phyloP scores from a whole-genome alignment of 2,888 invertebrate species.

The Ichneumoninae sp. region DNA sequence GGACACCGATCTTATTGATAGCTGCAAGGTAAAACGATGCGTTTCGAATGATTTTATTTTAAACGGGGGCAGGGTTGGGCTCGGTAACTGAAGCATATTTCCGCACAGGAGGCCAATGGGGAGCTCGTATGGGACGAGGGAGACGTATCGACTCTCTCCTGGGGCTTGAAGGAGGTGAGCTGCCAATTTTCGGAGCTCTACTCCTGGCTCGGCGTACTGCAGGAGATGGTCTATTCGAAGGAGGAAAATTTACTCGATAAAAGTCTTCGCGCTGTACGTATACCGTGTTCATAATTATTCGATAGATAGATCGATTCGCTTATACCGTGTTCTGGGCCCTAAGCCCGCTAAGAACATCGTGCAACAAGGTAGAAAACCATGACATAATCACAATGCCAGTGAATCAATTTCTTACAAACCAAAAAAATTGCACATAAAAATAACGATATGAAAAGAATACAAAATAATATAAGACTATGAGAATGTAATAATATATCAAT shows the following conservation, averaged over 20 bases:
- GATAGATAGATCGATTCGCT: too few relatives aligned
- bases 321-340: too few relatives aligned
- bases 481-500: too few relatives aligned
- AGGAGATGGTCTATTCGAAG: conserved; percentile 91
- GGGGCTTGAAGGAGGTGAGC: conserved; percentile 91
- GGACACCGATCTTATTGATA: conserved; percentile 96
- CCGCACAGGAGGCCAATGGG: conserved; percentile 89
- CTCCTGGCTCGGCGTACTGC: conserved; percentile 92
- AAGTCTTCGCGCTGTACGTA: conserved; percentile 88
- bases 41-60: background rate
- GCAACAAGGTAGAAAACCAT: too few relatives aligned
- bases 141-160: conserved; percentile 86
- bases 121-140: conserved; percentile 89
- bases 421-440: too few relatives aligned
- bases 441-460: too few relatives aligned
- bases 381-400: too few relatives aligned
- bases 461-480: too few relatives aligned
- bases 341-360: too few relatives aligned
- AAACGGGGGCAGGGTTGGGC: background rate
- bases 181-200: conserved; percentile 92
- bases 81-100: background rate
- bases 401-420: too few relatives aligned
- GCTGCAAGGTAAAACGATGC: conserved; percentile 88
- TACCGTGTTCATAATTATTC: background rate
- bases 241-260: conserved; percentile 89